Evolutionary conservation across 2,797 vertebrate genomes (phyloP), one percentile per base, ranked within the genome.

Genomic region (Lagodon rhomboides): DNA sequence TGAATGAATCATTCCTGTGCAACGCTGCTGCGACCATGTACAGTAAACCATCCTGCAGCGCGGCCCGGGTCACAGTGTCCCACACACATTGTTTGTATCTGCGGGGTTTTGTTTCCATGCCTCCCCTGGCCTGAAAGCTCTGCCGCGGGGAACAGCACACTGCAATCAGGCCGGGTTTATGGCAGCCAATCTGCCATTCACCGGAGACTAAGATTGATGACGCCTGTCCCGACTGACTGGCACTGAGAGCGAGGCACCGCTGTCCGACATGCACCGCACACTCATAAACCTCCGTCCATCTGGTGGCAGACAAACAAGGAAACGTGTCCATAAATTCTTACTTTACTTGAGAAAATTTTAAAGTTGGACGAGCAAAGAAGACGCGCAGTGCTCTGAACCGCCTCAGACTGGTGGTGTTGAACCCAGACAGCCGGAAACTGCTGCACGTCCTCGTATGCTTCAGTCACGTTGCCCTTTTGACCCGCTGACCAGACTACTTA

Each of bases 101-200:
- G 75, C 64, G 1, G 67, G 73, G 43, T 75, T 89, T 83, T 82
- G 84, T 92, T 88, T 90, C 87, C 83, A 75, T 76, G 83, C 82
- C 82, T 83, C 82, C 77, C 67, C 65, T 23, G 56, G 53, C 56
- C 66, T 79, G 68, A 74, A 77, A 83, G 80, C 68, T 63, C 71
- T 66, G 84, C 72, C 59, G 16, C 75, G 80, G 86, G 81, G 86
- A 92, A 84, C 86, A 62, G 83, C 76, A 61, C 83, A 47, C 64
- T 49, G 85, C 84, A 92, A 90, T 86, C 86, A 88, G 69, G 60
- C 56, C 38, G 38, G 62, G 34, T 93, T 92, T 90, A 92, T 85
- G 86, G 87, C 87, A 77, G 86, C 89, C 90, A 68, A 81, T 92
- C 86, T 80, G 72, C 87, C 84, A 75, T 90, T 90, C 89, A 91